Evolutionary conservation across 2,113 vertebrate genomes (phyloP).

Genomic region (Xiphias gladius): DNA sequence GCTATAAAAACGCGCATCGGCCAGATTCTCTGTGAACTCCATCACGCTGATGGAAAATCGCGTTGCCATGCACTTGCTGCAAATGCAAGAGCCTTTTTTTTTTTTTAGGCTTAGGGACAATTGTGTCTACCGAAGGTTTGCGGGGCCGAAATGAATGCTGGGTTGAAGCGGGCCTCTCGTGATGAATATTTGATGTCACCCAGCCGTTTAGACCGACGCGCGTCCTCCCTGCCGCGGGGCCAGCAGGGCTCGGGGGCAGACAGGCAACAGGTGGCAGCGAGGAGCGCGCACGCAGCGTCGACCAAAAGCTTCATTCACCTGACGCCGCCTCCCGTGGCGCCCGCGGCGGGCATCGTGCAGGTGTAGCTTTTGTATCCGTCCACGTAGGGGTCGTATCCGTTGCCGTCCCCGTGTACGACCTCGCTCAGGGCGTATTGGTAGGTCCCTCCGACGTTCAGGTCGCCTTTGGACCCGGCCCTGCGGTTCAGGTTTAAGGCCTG

Average conservation of each 20-base stretch:
- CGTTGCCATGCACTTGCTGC: neutral
- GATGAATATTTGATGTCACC: constrained; percentile 46
- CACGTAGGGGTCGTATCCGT: constrained; percentile 63
- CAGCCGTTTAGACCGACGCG: neutral
- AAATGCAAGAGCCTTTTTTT: neutral
- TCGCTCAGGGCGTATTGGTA: constrained; percentile 72
- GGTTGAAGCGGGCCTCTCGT: neutral
- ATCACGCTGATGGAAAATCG: too few relatives aligned
- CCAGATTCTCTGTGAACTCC: neutral
- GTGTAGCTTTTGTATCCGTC: constrained; percentile 66
- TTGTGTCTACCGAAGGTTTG: neutral
- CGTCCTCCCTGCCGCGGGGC: neutral
- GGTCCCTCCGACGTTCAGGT: constrained; percentile 42
- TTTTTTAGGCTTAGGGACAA: neutral
- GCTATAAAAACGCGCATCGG: neutral
- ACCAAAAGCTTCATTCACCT: too few relatives aligned
- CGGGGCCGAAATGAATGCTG: neutral
- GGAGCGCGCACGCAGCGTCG: neutral
- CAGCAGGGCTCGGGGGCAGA: neutral
- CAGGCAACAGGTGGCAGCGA: constrained; percentile 18
- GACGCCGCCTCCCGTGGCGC: constrained; percentile 24
- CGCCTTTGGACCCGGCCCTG: constrained; percentile 58
- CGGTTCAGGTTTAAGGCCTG: constrained; percentile 51
- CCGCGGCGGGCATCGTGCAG: constrained; percentile 32
- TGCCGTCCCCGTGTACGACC: constrained; percentile 62